These are phyloP conservation scores for Catamblyrhynchus diadema DNA, from an alignment of 2,797 vertebrate species.

Conservation along the genomic window DNA sequence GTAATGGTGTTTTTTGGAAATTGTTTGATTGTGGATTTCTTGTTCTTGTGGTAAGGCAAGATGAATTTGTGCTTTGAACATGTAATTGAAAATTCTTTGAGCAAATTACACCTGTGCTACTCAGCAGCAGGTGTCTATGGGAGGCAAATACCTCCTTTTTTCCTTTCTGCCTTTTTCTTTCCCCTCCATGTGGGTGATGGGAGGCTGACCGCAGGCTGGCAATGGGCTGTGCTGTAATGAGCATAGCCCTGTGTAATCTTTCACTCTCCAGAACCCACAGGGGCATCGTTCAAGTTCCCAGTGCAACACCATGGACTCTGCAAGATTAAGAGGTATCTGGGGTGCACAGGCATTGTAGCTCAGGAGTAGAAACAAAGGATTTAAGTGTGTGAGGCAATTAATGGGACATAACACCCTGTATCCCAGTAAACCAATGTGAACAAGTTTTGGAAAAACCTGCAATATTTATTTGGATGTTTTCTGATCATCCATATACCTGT, in stretches of 20 bases:
- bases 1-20: not conserved
- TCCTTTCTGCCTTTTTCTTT: not conserved
- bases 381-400: not conserved
- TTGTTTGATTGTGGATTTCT: not conserved
- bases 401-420: not conserved
- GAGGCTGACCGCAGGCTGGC: not conserved
- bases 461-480: not conserved
- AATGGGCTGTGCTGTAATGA: not conserved
- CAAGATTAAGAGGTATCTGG: accelerated
- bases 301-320: too few species aligned
- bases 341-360: not conserved
- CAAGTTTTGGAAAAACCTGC: not conserved
- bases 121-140: not conserved
- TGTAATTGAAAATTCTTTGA: not conserved
- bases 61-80: not conserved
- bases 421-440: not conserved
- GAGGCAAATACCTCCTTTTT: not conserved
- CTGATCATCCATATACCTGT: not conserved
- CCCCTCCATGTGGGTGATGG: not conserved
- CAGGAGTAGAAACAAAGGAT: not conserved
- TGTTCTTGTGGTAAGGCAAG: not conserved
- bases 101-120: not conserved
- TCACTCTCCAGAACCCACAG: not conserved
- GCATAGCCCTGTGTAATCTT: accelerated
- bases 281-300: accelerated